These are phyloP conservation scores for Rhagophthalmus giganteus DNA, from an alignment of 2,888 invertebrate genomes.

Conservation along the genomic window DNA sequence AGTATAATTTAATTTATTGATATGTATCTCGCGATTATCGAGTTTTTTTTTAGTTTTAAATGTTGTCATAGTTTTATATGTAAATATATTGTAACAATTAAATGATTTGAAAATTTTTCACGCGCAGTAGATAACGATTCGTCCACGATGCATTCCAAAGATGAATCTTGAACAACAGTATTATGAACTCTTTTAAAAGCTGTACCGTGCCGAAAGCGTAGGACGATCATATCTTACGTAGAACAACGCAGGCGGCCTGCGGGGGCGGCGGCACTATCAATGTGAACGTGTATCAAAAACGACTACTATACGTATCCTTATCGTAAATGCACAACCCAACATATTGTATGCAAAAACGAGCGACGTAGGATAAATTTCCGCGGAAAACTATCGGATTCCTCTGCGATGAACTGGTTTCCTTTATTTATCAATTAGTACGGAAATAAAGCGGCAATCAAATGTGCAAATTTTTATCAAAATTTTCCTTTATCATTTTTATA, in stretches of 20 bases:
- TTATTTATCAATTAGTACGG: constrained; percentile 27
- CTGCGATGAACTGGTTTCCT: constrained; percentile 21
- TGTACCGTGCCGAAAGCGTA: constrained; percentile 20
- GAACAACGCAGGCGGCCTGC: constrained; percentile 22
- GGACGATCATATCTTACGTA: constrained; percentile 22
- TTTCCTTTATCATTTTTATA: constrained; percentile 21
- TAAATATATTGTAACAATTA: too few relatives aligned
- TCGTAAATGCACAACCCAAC: constrained; percentile 7
- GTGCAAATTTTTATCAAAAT: constrained; percentile 26
- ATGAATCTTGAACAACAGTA: constrained; percentile 3
- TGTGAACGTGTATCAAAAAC: constrained; percentile 17
- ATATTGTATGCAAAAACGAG: constrained; percentile 12
- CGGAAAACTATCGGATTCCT: constrained; percentile 5
- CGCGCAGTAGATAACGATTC: too few relatives aligned
- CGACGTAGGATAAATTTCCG: constrained; percentile 9
- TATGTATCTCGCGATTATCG: too few relatives aligned
- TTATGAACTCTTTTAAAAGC: constrained; percentile 20
- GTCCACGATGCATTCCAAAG: too few relatives aligned
- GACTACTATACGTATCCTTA: constrained; percentile 12
- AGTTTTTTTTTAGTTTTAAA: too few relatives aligned
- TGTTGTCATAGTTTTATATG: too few relatives aligned
- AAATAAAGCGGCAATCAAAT: constrained; percentile 25
- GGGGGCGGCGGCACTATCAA: constrained; percentile 24
- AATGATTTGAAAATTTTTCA: too few relatives aligned
- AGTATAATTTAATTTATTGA: too few relatives aligned